Conservation (phyloP, 2,888 invertebrate species). For the Nasonia oneida region DNA sequence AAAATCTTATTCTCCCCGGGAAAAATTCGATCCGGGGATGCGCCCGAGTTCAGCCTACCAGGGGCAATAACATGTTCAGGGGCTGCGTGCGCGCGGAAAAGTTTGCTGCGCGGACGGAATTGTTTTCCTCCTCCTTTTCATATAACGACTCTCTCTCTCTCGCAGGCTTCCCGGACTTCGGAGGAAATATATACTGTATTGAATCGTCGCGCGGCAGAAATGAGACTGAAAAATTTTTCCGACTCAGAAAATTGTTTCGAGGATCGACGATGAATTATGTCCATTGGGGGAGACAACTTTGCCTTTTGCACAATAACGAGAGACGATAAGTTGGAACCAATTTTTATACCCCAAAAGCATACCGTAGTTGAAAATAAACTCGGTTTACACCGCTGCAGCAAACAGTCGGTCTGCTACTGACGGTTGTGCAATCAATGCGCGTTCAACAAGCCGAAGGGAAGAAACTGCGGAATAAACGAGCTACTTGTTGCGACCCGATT, state of each 20-base stretch:
- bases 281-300: background rate
- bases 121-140: background rate
- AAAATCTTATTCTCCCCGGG: background rate
- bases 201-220: background rate
- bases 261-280: background rate
- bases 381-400: too few relatives aligned
- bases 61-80: background rate
- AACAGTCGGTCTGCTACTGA: too few relatives aligned
- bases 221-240: background rate
- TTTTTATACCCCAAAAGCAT: too few relatives aligned
- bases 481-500: background rate
- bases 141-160: background rate
- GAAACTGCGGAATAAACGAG: background rate
- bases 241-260: background rate
- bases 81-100: background rate
- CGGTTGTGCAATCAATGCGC: background rate
- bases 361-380: too few relatives aligned
- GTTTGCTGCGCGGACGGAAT: background rate
- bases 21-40: background rate
- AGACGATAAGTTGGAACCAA: background rate
- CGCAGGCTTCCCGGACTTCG: background rate
- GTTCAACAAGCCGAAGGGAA: background rate
- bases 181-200: background rate
- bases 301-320: too few relatives aligned
- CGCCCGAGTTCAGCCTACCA: background rate